Evolutionary conservation across 2,888 invertebrate genomes (phyloP), one percentile per base, ranked within the genome.

Genomic region (Plagodis pulveraria): DNA sequence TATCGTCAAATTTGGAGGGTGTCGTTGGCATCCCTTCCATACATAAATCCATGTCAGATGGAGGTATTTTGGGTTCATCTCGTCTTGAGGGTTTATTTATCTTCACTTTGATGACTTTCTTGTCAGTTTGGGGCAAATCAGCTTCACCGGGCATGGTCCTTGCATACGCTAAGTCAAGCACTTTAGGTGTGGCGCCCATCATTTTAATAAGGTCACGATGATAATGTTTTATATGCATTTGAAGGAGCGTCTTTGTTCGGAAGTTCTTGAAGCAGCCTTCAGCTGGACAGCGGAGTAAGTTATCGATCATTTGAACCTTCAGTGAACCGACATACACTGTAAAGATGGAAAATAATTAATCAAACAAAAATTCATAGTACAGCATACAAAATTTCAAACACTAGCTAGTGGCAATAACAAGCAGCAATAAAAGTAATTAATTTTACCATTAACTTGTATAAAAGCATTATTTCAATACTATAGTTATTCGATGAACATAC

Each of bases 201-300:
- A 95, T 80, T 62, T 96, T 95, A 2, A 95, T 94, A 59, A 96
- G 94, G 67, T 97, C 96, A 2, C 95, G 95, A 86, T 98, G 99
- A 84, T 98, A 98, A 83, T 99, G 98, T 77, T 98, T 98, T 44
- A 98, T 96, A 81, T 99, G 99, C 95, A 98, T 98, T 88, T 97
- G 96, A 7, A 99, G 90, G 50, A 98, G 94, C 65, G 96, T 97
- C 78, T 98, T 97, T 79, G 98, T 98, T 6, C 99, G 94, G 81
- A 98, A 99, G 71, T 96, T 96, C 86, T 99, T 99, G 51, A 94
- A 95, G 80, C 99, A 99, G 0, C 95, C 96, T 63, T 96, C 95
- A 49, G 96, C 95, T 0, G 97, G 97, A 78, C 97, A 98, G 38
- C 94, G 93, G 22, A 94, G 91, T 0, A 94, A 80, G 65, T 93